Evolutionary conservation across 2,888 invertebrate species (phyloP).

Genomic region (Dicyrtoma fusca): DNA sequence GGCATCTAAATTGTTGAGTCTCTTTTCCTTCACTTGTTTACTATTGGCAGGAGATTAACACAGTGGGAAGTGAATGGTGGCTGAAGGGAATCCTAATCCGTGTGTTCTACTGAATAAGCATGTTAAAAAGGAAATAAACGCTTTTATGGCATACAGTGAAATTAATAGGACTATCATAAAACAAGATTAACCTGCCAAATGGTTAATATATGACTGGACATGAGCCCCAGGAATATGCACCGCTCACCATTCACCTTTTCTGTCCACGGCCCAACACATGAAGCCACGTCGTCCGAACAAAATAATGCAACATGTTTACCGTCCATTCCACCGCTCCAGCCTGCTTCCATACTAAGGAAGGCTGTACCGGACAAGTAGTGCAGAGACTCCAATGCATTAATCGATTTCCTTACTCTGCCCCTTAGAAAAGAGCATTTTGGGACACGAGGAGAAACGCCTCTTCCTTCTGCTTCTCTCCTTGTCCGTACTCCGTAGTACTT

Average conservation of each 20-base stretch:
- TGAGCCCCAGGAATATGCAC: conserved; percentile 38
- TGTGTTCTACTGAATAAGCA: conserved; percentile 38
- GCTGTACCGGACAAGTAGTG: no score
- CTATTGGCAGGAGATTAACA: no score
- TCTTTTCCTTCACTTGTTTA: no score
- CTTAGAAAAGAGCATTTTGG: no score
- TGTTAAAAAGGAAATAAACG: conserved; percentile 52
- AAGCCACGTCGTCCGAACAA: neutral
- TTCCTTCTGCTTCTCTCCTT: no score
- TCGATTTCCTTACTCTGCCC: no score
- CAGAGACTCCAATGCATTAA: no score
- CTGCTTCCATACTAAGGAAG: neutral
- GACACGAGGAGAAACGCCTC: no score
- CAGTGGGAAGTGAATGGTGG: no score
- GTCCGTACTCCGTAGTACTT: no score
- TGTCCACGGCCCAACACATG: conserved; percentile 11
- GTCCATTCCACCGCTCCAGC: neutral
- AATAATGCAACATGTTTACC: conserved; percentile 1
- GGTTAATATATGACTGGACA: conserved; percentile 49
- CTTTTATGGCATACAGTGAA: conserved; percentile 50
- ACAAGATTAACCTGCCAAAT: conserved; percentile 54
- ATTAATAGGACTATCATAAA: conserved; percentile 52
- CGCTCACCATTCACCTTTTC: neutral
- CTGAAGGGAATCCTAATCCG: no score
- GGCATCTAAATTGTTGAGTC: no score